Evolutionary conservation across 1,140 invertebrate species (phyloP).

Genomic region (Rhynchophorus ferrugineus): DNA sequence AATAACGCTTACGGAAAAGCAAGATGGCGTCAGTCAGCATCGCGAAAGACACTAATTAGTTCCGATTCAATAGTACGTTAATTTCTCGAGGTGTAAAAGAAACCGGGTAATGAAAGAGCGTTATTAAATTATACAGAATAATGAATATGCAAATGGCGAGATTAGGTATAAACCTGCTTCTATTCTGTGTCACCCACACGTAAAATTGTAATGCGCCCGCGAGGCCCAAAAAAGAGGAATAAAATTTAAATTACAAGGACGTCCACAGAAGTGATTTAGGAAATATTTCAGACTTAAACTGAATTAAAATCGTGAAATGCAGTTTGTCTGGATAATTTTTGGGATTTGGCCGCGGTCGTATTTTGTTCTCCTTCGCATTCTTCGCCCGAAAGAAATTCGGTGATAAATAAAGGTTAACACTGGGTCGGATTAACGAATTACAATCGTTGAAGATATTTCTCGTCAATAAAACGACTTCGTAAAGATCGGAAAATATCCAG

Average conservation of each 20-base stretch:
- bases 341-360: constrained; percentile 23
- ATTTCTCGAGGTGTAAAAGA: constrained; percentile 14
- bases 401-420: constrained; percentile 22
- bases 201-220: constrained; percentile 20
- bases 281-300: constrained; percentile 33
- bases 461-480: background rate
- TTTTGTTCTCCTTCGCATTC: constrained; percentile 24
- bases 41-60: no score
- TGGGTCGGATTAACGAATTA: constrained; percentile 20
- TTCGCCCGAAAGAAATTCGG: constrained; percentile 16
- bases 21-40: no score
- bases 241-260: constrained; percentile 26
- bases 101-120: constrained; percentile 11
- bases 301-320: constrained; percentile 31
- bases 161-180: constrained; percentile 18
- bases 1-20: no score
- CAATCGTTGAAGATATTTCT: constrained; percentile 1
- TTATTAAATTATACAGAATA: constrained; percentile 16
- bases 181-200: constrained; percentile 31
- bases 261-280: constrained; percentile 28
- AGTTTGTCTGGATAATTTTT: constrained; percentile 32
- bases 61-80: constrained; percentile 15
- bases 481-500: background rate
- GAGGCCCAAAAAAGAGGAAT: constrained; percentile 5
- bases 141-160: constrained; percentile 20